Evolutionary conservation across 2,797 vertebrate genomes (phyloP), one percentile per base, ranked within the genome.

Genomic region (Hirundo rustica): DNA sequence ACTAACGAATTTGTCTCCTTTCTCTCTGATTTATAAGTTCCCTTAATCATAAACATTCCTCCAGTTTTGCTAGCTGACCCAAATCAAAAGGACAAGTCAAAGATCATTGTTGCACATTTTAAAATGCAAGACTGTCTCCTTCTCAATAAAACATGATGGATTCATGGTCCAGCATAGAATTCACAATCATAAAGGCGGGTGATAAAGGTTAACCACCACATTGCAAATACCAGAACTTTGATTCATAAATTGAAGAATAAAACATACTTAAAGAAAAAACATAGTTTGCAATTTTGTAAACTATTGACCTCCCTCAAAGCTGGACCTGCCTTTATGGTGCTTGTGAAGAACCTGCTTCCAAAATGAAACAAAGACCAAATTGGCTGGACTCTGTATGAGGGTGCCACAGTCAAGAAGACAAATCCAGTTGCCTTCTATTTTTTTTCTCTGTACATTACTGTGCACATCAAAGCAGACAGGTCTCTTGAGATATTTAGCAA

Each of bases 101-200:
- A 96, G 95, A 92, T 94, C 50, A 1, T 36, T 93, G 89, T 84
- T 96, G 89, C 93, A 95, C 89, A 50, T 92, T 96, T 96, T 96
- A 94, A 93, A 97, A 96, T 89, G 85, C 91, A 92, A 77, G 85
- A 86, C 93, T 94, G 91, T 94, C 95, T 96, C 91, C 20, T 88
- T 93, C 93, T 92, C 96, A 93, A 96, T 96, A 95, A 96, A 97
- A 92, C 72, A 40, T 96, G 96, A 97, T 91, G 65, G 92, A 97
- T 97, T 96, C 89, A 96, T 87, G 64, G 91, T 75, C 36, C 77
- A 87, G 74, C 83, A 64, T 58, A 93, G 78, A 95, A 96, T 84
- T 94, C 92, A 61, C 73, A 81, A 93, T 89, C 96, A 94, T 93
- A 96, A 96, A 95, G 81, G 57, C 0, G 4, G 91, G 94, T 92